A percentile compares a stretch with the other conserved stretches of the same genome.
phyloP scores from a whole-genome alignment of 2,113 vertebrate species.

The Rissa tridactyla region DNA sequence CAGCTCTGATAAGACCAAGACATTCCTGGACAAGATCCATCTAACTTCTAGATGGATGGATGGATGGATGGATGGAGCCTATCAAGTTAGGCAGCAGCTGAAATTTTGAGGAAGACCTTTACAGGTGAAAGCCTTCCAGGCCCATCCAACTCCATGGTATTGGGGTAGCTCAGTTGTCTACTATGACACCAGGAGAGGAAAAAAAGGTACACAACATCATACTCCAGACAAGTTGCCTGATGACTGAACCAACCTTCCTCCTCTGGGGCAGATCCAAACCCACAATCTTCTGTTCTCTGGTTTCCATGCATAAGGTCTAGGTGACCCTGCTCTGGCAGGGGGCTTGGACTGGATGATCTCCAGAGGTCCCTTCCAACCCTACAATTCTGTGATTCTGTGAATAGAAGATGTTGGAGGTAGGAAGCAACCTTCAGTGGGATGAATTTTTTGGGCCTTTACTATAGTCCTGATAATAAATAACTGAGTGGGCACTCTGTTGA shows the following conservation, averaged over 20 bases:
- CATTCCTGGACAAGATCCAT: not conserved
- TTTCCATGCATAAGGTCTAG: not conserved
- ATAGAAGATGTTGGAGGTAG: not conserved
- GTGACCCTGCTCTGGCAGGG: no score
- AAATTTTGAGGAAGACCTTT: not conserved
- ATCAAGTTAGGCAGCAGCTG: not conserved
- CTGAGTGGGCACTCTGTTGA: not conserved
- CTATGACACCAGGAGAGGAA: not conserved
- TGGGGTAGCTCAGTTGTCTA: not conserved
- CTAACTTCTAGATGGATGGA: not conserved
- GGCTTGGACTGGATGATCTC: no score
- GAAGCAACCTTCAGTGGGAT: not conserved
- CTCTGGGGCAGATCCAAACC: not conserved
- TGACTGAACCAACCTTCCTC: not conserved
- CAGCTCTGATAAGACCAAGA: not conserved
- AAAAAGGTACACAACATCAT: not conserved
- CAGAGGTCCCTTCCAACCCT: no score
- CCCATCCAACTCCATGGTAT: not conserved
- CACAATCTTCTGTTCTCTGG: not conserved
- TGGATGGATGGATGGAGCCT: not conserved
- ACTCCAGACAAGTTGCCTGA: not conserved
- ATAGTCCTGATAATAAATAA: not conserved
- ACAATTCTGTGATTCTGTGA: no score
- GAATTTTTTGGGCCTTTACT: not conserved
- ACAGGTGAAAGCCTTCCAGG: not conserved